Evolutionary conservation across 2,797 vertebrate genomes (phyloP), one percentile per base, ranked within the genome.

Genomic region (Falco peregrinus): DNA sequence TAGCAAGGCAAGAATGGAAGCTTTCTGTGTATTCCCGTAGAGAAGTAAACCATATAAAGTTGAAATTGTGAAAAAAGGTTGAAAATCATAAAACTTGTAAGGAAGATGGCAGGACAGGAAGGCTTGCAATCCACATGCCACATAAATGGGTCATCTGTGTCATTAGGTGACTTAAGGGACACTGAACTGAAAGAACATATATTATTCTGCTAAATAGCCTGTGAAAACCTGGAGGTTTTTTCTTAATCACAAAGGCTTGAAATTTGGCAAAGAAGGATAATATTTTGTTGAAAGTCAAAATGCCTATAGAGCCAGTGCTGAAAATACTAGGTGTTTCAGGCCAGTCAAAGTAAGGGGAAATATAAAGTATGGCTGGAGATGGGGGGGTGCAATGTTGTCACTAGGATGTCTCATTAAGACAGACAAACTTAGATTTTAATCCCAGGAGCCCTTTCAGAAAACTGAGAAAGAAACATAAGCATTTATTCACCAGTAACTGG

Each of bases 401-500:
- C 41, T 67, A 85, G 39, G 29, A 78, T 87, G 31, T 77, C 73
- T 93, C 61, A 47, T 65, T 89, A 79, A 90, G 26, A 73, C 48
- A 91, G 47, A 83, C 10, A 68, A 28, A 18, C 13, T 84, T 80
- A 82, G 64, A 71, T 89, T 95, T 94, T 84, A 91, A 74, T 84
- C 76, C 68, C 70, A 75, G 59, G 50, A 90, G 70, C 16, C 13
- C 33, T 89, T 95, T 87, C 79, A 82, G 69, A 78, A 95, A 90
- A 73, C 25, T 33, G 39, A 95, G 53, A 50, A 59, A 86, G 60
- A 93, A 74, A n/a, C 22, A 20, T 54, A 75, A 68, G 63, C 21
- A 74, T 88, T 96, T 94, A 33, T 79, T 95, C 51, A 82, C 51
- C 63, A 93, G 91, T 84, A 94, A 83, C 19, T 69, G n/a, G 88